These are phyloP conservation scores for Andrena camellia DNA, from an alignment of 2,888 invertebrate species.

Conservation along the genomic window DNA sequence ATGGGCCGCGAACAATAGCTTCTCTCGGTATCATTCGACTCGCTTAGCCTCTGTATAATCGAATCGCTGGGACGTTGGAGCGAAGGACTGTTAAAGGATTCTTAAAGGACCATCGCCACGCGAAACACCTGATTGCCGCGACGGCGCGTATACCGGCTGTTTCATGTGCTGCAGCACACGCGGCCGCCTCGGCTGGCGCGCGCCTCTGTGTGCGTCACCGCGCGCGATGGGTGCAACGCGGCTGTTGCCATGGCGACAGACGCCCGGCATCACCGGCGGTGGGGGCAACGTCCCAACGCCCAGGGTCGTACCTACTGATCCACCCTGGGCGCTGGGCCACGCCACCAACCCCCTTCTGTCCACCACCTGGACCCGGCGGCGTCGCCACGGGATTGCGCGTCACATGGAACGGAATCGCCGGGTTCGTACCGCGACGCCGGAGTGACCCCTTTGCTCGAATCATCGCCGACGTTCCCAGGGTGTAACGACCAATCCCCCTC, in stretches of 20 bases:
- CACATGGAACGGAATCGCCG: slow-evolving; percentile 18
- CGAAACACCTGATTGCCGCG: slow-evolving; percentile 66
- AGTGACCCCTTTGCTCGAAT: not conserved
- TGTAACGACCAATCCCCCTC: not conserved
- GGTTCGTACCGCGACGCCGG: not conserved
- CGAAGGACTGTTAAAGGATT: not conserved
- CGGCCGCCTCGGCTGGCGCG: slow-evolving; percentile 20
- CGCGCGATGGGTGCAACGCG: slow-evolving; percentile 83
- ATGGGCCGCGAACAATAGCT: no score
- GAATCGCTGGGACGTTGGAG: not conserved
- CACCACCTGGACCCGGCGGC: slow-evolving; percentile 39
- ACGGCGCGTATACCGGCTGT: slow-evolving; percentile 54
- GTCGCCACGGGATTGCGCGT: slow-evolving; percentile 35
- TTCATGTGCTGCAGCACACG: slow-evolving; percentile 51
- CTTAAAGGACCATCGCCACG: slow-evolving; percentile 12
- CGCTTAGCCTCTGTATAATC: not conserved
- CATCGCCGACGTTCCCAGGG: not conserved
- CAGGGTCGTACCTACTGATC: slow-evolving; percentile 82
- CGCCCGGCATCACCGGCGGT: slow-evolving; percentile 85
- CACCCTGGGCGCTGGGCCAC: slow-evolving; percentile 60
- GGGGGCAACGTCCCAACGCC: slow-evolving; percentile 85
- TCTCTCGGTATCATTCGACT: not conserved
- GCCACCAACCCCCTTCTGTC: slow-evolving; percentile 42
- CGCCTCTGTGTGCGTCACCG: slow-evolving; percentile 59
- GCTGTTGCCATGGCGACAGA: slow-evolving; percentile 86